Percentiles rank a stretch among this genome's conserved stretches.
These are phyloP conservation scores for Latrodectus elegans DNA, from an alignment of 2,888 invertebrate species.

Conservation along the genomic window DNA sequence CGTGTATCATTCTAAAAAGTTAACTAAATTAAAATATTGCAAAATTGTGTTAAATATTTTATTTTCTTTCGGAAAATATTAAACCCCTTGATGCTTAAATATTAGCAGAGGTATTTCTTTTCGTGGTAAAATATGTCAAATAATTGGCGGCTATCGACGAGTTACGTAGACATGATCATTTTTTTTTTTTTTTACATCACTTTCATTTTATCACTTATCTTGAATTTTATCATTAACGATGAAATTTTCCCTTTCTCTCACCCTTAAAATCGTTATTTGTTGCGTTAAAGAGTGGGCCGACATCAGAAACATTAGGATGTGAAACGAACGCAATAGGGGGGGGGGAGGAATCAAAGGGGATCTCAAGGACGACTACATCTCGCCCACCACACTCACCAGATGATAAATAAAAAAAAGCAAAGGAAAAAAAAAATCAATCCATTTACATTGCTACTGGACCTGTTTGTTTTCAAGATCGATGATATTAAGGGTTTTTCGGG, in stretches of 20 bases:
- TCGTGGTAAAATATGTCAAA: too few relatives aligned
- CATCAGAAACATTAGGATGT: background rate
- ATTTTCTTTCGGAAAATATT: too few relatives aligned
- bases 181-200: background rate
- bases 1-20: too few relatives aligned
- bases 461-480: conserved; percentile 66
- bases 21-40: too few relatives aligned
- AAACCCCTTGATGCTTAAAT: too few relatives aligned
- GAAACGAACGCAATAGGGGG: background rate
- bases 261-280: conserved; percentile 7
- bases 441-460: conserved; percentile 44
- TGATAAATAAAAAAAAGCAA: background rate
- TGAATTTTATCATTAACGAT: background rate
- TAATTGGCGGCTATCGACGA: too few relatives aligned
- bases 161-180: background rate
- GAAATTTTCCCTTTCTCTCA: conserved; percentile 21
- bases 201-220: background rate
- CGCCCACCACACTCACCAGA: conserved; percentile 21
- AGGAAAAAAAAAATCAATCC: background rate
- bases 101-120: too few relatives aligned
- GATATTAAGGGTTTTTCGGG: conserved; percentile 11
- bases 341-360: conserved; percentile 3
- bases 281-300: conserved; percentile 45
- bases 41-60: too few relatives aligned
- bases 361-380: conserved; percentile 54